Evolutionary conservation across 1,140 invertebrate species (phyloP).

Genomic region (Archivesica marissinica): DNA sequence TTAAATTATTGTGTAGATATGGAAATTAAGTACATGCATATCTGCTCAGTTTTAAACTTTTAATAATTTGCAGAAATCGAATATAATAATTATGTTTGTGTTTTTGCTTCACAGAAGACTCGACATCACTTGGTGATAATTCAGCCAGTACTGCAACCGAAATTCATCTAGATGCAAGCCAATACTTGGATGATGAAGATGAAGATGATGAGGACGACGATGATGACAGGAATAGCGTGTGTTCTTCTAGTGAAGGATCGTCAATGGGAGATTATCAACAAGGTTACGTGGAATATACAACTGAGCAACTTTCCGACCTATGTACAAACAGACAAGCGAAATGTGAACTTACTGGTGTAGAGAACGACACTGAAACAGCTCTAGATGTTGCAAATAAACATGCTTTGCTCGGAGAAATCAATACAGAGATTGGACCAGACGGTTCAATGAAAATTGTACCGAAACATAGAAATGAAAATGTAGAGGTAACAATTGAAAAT

Average conservation of each 20-base stretch:
- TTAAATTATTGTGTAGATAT: too few species aligned
- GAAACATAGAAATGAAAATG: neutral
- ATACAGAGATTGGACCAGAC: slow-evolving; percentile 13
- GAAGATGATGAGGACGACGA: slow-evolving; percentile 44
- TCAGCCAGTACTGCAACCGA: neutral
- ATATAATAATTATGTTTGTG: too few species aligned
- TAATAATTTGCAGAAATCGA: too few species aligned
- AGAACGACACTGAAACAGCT: neutral
- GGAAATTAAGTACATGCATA: too few species aligned
- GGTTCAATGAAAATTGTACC: slow-evolving; percentile 39
- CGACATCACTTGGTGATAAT: too few species aligned
- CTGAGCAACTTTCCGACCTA: slow-evolving; percentile 27
- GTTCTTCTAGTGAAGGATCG: slow-evolving; percentile 27
- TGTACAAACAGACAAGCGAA: slow-evolving; percentile 3
- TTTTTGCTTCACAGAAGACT: too few species aligned
- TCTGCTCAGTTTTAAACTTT: too few species aligned
- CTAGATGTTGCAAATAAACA: neutral
- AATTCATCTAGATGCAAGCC: neutral
- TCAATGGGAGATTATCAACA: neutral
- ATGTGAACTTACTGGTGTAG: neutral
- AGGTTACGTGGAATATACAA: slow-evolving; percentile 48
- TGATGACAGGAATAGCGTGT: neutral
- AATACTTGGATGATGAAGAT: slow-evolving; percentile 27
- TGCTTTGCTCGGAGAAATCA: neutral
- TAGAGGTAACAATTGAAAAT: neutral